Base-by-base conservation (phyloP, 2,888 invertebrate genomes). In the Sinopyrophorus schimmeli region DNA sequence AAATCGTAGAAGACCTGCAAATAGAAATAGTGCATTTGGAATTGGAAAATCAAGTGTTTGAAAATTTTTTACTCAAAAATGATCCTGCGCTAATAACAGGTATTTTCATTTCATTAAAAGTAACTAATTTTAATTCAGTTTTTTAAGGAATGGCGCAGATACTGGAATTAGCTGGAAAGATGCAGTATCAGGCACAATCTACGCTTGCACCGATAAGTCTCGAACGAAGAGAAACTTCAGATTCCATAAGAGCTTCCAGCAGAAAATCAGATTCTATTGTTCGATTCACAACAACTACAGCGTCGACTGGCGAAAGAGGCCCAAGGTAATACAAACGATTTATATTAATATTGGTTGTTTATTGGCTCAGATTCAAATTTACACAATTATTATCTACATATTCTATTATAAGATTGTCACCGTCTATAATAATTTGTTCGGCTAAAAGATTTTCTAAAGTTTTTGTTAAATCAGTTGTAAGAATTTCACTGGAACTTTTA, bases 331-430 rank as follows among this genome's bases (percentile, higher is more conserved):
- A 18, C 14, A 39, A 14, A 11, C 26, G 12, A 3, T 16, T 17
- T 24, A n/a, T 9, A 20, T 24, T 12, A 35, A 34, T 7, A 9
- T 5, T 3, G 10, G 5, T 3, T 11, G 10, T 38, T 40, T 17
- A 26, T 35, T 21, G 41, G 15, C 24, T 41, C 12, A 10, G 16
- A 24, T n/a, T 51, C 18, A 42, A 32, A 21, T 28, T 14, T 2
- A 5, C 16, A 37, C 65, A 68, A 58, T 60, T 56, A 54, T 68
- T 59, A 41, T 59, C 51, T 11, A 82, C 74, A 73, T 84, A 85
- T 67, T 85, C 83, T 18, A 87, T 71, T 47, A 82, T 69, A 41
- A 87, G 63, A 60, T 77, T 80, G 64, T 86, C 84, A 2, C 87
- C 87, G 72, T 87, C 81, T 5, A 80, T 66, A 47, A 87, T 68